These are phyloP conservation scores for Heliconius nattereri DNA, from an alignment of 1,140 invertebrate genomes.

Conservation along the genomic window DNA sequence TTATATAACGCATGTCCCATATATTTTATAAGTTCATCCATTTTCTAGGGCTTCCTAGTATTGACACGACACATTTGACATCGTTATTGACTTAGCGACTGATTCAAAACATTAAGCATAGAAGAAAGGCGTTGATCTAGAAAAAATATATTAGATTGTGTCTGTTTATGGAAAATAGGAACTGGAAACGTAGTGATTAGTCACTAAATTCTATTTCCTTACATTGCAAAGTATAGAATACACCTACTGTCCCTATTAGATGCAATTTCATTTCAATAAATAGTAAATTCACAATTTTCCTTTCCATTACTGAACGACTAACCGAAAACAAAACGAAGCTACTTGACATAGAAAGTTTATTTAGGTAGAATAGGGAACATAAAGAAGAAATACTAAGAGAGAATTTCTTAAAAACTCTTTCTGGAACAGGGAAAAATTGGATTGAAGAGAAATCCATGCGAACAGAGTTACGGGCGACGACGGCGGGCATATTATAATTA, in stretches of 20 bases:
- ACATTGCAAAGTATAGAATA: background rate
- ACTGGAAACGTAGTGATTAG: background rate
- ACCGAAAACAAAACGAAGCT: too few relatives aligned
- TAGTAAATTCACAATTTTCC: too few relatives aligned
- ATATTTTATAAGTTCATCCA: slow-evolving; percentile 1
- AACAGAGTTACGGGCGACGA: too few relatives aligned
- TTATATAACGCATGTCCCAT: background rate
- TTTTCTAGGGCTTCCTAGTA: background rate
- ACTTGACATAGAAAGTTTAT: too few relatives aligned
- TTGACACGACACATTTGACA: background rate
- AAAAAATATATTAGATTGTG: background rate
- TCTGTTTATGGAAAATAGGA: background rate
- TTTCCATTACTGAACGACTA: too few relatives aligned
- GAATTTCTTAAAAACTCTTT: too few relatives aligned
- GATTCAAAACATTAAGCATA: background rate
- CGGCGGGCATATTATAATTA: too few relatives aligned
- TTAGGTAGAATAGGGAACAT: too few relatives aligned
- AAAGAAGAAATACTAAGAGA: too few relatives aligned
- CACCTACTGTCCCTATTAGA: background rate
- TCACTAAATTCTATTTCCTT: background rate
- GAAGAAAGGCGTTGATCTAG: background rate
- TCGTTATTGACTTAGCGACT: background rate
- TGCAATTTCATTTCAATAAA: too few relatives aligned
- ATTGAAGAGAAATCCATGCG: too few relatives aligned
- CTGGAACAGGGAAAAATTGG: too few relatives aligned